Conservation (phyloP, 2,888 invertebrate genomes). For the Pseudoips prasinana region DNA sequence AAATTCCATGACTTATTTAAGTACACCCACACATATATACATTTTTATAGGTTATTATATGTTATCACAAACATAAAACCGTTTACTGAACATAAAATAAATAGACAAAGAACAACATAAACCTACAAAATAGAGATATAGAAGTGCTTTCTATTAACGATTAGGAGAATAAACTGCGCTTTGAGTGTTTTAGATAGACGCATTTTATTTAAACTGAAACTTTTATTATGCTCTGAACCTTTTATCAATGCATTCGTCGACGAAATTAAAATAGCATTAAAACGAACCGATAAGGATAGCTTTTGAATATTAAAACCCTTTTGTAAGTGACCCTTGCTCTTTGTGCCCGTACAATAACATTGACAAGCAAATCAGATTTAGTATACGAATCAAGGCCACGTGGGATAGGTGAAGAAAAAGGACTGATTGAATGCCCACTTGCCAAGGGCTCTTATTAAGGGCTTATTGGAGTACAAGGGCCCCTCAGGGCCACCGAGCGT, state of each 20-base stretch:
- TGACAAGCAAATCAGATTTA: slow-evolving; percentile 71
- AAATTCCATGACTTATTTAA: slow-evolving; percentile 38
- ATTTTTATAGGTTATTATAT: slow-evolving; percentile 26
- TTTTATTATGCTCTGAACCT: slow-evolving; percentile 58
- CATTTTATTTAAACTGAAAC: slow-evolving; percentile 40
- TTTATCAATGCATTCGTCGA: slow-evolving; percentile 57
- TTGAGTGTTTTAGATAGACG: slow-evolving; percentile 13
- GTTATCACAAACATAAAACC: slow-evolving; percentile 30
- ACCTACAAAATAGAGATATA: slow-evolving; percentile 14
- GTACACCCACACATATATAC: slow-evolving; percentile 22
- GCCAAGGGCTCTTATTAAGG: slow-evolving; percentile 67
- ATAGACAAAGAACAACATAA: slow-evolving; percentile 13
- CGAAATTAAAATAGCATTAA: slow-evolving; percentile 59
- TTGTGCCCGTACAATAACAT: slow-evolving; percentile 57
- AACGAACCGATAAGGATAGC: slow-evolving; percentile 58
- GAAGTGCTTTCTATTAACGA: slow-evolving; percentile 9
- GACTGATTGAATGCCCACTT: slow-evolving; percentile 64
- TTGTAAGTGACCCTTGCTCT: slow-evolving; percentile 58
- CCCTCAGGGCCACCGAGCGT: slow-evolving; percentile 45
- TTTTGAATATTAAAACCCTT: slow-evolving; percentile 55
- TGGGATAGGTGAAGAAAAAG: slow-evolving; percentile 66
- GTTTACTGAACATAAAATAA: slow-evolving; percentile 21
- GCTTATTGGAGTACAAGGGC: slow-evolving; percentile 72
- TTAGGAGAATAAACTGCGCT: slow-evolving; percentile 15
- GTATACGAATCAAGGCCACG: slow-evolving; percentile 73